A percentile compares a stretch with the other conserved stretches of the same genome.
phyloP scores from a whole-genome alignment of 2,888 invertebrate genomes.

The Hedya salicella region DNA sequence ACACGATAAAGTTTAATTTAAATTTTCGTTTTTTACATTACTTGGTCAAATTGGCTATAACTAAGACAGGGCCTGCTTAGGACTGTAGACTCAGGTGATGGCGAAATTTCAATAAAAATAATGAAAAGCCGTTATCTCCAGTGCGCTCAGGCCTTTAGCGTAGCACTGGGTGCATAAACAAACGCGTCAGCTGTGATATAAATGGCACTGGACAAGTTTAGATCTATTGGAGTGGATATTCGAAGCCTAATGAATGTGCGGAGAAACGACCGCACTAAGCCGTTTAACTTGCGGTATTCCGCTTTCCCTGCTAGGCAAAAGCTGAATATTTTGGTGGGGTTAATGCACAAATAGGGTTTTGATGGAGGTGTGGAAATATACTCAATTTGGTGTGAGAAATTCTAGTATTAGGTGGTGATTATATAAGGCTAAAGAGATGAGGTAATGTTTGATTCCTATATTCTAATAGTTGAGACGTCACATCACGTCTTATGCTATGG shows the following conservation, averaged over 20 bases:
- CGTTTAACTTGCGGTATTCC: conserved; percentile 3
- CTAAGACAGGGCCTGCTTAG: too few relatives aligned
- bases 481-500: too few relatives aligned
- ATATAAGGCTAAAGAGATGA: too few relatives aligned
- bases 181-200: conserved; percentile 34
- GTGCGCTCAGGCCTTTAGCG: conserved; percentile 5
- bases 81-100: too few relatives aligned
- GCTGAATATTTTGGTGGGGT: not conserved
- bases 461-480: too few relatives aligned
- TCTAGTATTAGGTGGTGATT: too few relatives aligned
- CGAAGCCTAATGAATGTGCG: conserved; percentile 26
- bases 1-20: too few relatives aligned
- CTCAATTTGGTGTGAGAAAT: not conserved
- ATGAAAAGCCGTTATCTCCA: not conserved
- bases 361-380: not conserved
- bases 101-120: too few relatives aligned
- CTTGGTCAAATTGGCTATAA: too few relatives aligned
- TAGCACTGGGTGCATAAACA: conserved; percentile 25
- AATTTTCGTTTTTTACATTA: too few relatives aligned
- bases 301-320: conserved; percentile 6
- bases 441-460: too few relatives aligned
- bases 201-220: conserved; percentile 32
- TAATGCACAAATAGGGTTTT: not conserved
- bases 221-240: conserved; percentile 38
- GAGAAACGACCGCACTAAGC: conserved; percentile 5